Evolutionary conservation across 2,888 invertebrate genomes (phyloP).

Genomic region (Dynastes tityus): DNA sequence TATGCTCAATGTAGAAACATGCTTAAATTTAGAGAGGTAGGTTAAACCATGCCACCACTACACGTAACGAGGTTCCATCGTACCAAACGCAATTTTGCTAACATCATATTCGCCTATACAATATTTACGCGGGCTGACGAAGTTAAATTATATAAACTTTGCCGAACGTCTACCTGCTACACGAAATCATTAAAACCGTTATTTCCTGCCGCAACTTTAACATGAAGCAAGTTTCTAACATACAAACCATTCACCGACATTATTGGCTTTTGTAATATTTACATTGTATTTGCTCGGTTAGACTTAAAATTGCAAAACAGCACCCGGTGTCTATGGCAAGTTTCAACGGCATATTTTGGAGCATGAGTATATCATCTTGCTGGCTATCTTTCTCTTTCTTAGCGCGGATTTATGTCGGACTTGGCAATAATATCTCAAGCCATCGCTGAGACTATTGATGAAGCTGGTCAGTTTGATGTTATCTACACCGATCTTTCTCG

Average conservation of each 20-base stretch:
- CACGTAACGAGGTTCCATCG: background rate
- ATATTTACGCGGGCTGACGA: conserved; percentile 24
- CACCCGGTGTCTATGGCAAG: too few relatives aligned
- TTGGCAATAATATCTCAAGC: too few relatives aligned
- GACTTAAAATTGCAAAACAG: background rate
- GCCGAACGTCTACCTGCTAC: conserved; percentile 9
- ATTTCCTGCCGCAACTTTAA: conserved; percentile 33
- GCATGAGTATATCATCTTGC: too few relatives aligned
- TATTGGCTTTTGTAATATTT: conserved; percentile 22
- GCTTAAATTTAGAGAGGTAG: background rate
- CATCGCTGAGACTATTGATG: too few relatives aligned
- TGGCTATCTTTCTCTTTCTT: too few relatives aligned
- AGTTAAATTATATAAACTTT: conserved; percentile 34
- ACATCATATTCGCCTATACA: background rate
- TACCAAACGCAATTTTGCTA: conserved; percentile 17
- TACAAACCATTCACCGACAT: background rate
- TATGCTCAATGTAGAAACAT: background rate
- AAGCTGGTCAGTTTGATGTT: too few relatives aligned
- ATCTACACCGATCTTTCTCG: too few relatives aligned
- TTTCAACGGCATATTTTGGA: too few relatives aligned
- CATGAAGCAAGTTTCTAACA: background rate
- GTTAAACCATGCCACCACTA: background rate
- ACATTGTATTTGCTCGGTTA: background rate
- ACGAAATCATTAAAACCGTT: conserved; percentile 31
- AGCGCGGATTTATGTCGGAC: too few relatives aligned